These are phyloP conservation scores for Brachionus plicatilis DNA, from an alignment of 1,140 invertebrate genomes.

Conservation along the genomic window DNA sequence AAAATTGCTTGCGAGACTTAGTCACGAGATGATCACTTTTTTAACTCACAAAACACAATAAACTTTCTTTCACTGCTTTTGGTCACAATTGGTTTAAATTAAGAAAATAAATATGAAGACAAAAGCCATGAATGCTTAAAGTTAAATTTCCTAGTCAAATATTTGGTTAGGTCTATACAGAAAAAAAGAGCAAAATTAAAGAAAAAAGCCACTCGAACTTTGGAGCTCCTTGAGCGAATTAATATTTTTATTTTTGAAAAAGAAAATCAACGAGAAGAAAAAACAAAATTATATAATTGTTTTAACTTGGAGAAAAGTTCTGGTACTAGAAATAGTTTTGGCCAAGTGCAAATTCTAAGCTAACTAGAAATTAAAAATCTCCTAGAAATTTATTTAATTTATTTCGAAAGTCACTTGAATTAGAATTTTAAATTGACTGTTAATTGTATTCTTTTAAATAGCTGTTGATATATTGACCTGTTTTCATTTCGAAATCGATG, in stretches of 20 bases:
- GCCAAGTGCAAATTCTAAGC: background rate
- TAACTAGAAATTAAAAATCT: background rate
- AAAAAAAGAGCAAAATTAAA: slow-evolving; percentile 5
- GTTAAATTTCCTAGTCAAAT: slow-evolving; percentile 30
- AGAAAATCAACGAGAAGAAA: background rate
- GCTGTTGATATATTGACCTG: slow-evolving; percentile 26
- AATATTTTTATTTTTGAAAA: background rate
- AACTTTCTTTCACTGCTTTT: background rate
- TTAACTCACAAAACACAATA: background rate
- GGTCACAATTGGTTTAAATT: background rate
- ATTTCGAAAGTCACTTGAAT: slow-evolving; percentile 3
- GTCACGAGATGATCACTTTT: background rate
- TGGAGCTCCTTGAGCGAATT: background rate
- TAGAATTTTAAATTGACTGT: slow-evolving; percentile 31
- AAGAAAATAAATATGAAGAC: slow-evolving; percentile 2
- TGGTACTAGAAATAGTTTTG: background rate
- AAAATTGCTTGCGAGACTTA: background rate
- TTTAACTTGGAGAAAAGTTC: background rate
- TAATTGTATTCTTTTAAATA: slow-evolving; percentile 10
- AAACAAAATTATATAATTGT: background rate
- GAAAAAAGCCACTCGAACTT: slow-evolving; percentile 13
- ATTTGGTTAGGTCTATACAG: background rate
- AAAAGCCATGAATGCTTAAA: background rate
- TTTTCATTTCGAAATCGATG: background rate
- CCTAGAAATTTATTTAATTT: background rate